Conservation (phyloP, 2,888 invertebrate species). For the Agrotis puta region DNA sequence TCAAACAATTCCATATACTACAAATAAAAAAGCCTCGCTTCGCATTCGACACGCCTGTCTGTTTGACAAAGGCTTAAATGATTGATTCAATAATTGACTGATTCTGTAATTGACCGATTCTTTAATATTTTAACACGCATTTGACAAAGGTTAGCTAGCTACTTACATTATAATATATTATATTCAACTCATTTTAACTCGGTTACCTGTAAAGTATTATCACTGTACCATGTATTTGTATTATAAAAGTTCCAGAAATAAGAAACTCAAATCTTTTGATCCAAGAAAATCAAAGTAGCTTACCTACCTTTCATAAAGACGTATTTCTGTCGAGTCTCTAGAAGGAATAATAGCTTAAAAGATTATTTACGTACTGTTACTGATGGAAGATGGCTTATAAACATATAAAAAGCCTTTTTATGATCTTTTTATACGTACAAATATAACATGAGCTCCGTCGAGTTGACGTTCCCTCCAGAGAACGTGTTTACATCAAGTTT, state of each 20-base stretch:
- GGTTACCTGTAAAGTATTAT: background rate
- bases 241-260: background rate
- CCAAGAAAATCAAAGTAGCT: slow-evolving; percentile 16
- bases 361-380: slow-evolving; percentile 43
- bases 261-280: slow-evolving; percentile 20
- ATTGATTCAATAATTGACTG: too few species aligned
- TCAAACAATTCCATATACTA: too few species aligned
- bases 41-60: too few species aligned
- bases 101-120: too few species aligned
- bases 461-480: slow-evolving; percentile 56
- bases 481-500: slow-evolving; percentile 51
- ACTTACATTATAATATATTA: too few species aligned
- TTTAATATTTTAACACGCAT: too few species aligned
- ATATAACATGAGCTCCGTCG: slow-evolving; percentile 48
- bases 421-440: slow-evolving; percentile 54
- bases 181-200: background rate
- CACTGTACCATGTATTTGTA: background rate
- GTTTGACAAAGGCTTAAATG: too few species aligned
- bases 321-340: background rate
- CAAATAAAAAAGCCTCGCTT: too few species aligned
- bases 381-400: slow-evolving; percentile 50
- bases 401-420: slow-evolving; percentile 56
- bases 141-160: background rate
- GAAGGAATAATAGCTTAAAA: slow-evolving; percentile 36
- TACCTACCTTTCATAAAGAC: slow-evolving; percentile 11